Evolutionary conservation across 1,140 invertebrate genomes (phyloP).

Genomic region (Elysia chlorotica): DNA sequence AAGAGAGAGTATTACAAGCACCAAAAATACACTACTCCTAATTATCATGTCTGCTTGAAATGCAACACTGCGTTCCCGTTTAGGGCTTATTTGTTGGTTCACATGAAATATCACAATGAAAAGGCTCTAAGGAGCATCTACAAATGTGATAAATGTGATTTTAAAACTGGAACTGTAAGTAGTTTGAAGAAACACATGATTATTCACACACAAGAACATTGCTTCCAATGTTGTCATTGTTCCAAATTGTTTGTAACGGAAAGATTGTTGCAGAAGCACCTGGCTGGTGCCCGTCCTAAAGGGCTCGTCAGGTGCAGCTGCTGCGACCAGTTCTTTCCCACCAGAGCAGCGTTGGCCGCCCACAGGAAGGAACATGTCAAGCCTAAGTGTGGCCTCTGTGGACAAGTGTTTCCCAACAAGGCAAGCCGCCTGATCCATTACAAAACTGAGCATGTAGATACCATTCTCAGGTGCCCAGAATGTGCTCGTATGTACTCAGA

Average conservation of each 20-base stretch:
- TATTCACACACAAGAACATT: conserved; percentile 14
- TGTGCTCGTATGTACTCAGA: conserved; percentile 2
- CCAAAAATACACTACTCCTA: too few relatives aligned
- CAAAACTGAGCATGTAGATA: not conserved
- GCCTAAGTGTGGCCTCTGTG: conserved; percentile 15
- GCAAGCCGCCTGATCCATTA: conserved; percentile 16
- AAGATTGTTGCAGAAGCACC: conserved; percentile 6
- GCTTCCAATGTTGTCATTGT: conserved; percentile 16
- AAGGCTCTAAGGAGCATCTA: not conserved
- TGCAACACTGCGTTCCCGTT: conserved; percentile 12
- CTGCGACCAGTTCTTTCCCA: conserved; percentile 1
- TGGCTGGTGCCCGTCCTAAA: not conserved
- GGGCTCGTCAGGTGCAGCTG: conserved; percentile 4
- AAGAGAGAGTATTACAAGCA: not conserved
- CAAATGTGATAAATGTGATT: conserved; percentile 16
- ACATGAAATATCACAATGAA: conserved; percentile 18
- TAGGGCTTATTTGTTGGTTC: conserved; percentile 13
- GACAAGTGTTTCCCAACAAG: conserved; percentile 15
- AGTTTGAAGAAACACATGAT: conserved; percentile 19
- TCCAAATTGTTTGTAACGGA: not conserved
- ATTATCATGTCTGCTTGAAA: not conserved
- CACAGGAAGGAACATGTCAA: conserved; percentile 13
- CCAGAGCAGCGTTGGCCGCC: conserved; percentile 13
- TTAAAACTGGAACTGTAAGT: not conserved
- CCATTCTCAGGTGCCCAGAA: not conserved